These are phyloP conservation scores for Palythoa grandis DNA, from an alignment of 92 coral and sea anemone species.

Conservation along the genomic window DNA sequence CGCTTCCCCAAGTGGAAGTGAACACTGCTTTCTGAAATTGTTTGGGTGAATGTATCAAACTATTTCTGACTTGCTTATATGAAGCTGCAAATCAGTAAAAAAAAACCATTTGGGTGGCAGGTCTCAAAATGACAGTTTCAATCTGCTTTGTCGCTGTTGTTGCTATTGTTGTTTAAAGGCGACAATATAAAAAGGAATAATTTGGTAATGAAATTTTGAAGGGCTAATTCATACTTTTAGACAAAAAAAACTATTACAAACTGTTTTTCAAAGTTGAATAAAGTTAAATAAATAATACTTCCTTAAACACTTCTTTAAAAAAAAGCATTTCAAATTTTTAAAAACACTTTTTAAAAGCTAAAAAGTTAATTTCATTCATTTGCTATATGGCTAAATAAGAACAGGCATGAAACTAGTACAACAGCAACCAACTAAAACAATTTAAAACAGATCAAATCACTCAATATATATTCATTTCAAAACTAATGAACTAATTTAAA, in stretches of 20 bases:
- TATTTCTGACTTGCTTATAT: background rate
- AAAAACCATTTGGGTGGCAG: background rate
- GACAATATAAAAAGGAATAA: background rate
- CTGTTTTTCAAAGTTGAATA: too few relatives aligned
- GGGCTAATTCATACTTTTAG: too few relatives aligned
- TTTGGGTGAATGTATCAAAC: background rate
- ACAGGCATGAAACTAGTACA: too few relatives aligned
- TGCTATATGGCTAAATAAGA: too few relatives aligned
- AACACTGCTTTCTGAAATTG: background rate
- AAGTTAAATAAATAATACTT: too few relatives aligned
- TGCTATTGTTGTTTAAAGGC: background rate
- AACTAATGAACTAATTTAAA: background rate
- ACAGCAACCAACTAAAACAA: too few relatives aligned
- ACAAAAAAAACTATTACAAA: too few relatives aligned
- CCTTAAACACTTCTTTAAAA: too few relatives aligned
- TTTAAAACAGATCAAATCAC: background rate
- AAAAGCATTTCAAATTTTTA: too few relatives aligned
- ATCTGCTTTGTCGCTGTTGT: background rate
- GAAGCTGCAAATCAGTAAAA: background rate
- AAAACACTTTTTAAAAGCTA: too few relatives aligned
- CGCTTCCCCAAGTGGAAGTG: background rate
- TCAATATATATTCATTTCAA: background rate
- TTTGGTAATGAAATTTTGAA: background rate
- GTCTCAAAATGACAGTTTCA: background rate
- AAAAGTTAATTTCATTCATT: too few relatives aligned